Evolutionary conservation across 2,888 invertebrate genomes (phyloP).

Genomic region (Carcina quercana): DNA sequence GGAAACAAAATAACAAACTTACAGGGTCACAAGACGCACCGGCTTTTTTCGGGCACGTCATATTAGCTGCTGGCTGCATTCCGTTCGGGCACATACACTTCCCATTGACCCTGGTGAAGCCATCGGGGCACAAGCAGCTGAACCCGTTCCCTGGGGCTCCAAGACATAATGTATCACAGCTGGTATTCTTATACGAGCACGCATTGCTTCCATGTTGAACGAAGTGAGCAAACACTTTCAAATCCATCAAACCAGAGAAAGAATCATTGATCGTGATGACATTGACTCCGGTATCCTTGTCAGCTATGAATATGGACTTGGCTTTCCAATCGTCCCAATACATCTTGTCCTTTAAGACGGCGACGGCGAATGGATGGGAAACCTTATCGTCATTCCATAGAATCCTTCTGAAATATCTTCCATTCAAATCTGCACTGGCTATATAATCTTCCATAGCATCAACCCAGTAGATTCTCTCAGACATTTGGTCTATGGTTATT

Average conservation of each 20-base stretch:
- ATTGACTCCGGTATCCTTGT: conserved; percentile 82
- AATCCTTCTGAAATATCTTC: conserved; percentile 79
- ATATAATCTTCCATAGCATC: conserved; percentile 90
- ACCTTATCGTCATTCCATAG: conserved; percentile 78
- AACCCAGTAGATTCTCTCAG: conserved; percentile 90
- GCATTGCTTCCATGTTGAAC: conserved; percentile 83
- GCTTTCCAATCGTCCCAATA: conserved; percentile 95
- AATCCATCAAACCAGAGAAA: conserved; percentile 84
- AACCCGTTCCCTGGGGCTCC: conserved; percentile 79
- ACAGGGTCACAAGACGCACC: conserved; percentile 75
- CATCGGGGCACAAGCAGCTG: conserved; percentile 88
- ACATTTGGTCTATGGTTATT: conserved; percentile 87
- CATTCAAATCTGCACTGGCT: conserved; percentile 83
- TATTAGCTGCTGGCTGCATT: conserved; percentile 75
- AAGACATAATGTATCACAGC: conserved; percentile 86
- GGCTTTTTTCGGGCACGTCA: conserved; percentile 78
- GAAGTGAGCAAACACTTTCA: conserved; percentile 85
- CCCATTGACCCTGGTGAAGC: conserved; percentile 69
- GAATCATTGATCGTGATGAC: conserved; percentile 76
- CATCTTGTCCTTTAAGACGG: conserved; percentile 88
- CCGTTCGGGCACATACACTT: conserved; percentile 87
- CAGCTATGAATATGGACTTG: conserved; percentile 84
- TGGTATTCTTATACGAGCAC: conserved; percentile 74
- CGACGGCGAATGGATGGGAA: conserved; percentile 90
- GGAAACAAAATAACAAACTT: conserved; percentile 24